Percentiles rank a stretch among this genome's conserved stretches.
phyloP scores from a whole-genome alignment of 2,113 vertebrate genomes.

The Himantopus leucocephalus region DNA sequence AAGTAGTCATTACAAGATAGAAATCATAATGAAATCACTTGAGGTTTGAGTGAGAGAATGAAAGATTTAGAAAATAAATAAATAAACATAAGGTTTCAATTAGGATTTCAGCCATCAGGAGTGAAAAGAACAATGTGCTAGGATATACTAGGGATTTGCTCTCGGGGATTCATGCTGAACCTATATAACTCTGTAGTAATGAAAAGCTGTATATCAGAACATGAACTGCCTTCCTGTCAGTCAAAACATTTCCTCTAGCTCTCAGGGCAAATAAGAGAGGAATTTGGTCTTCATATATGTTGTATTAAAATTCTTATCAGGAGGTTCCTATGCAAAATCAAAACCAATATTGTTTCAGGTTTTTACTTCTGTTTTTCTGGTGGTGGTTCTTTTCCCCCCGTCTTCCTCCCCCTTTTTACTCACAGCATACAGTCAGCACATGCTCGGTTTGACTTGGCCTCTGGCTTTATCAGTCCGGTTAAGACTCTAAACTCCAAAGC shows the following conservation, averaged over 20 bases:
- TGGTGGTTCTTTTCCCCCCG: rapidly evolving
- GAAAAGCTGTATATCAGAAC: slow-evolving; percentile 25
- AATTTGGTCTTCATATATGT: slow-evolving; percentile 21
- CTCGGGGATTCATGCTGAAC: slow-evolving; percentile 3
- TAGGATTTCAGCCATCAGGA: slow-evolving; percentile 29
- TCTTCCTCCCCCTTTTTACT: neutral
- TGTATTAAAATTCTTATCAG: slow-evolving; percentile 31
- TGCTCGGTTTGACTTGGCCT: neutral
- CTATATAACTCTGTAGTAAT: slow-evolving; percentile 23
- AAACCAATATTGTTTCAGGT: neutral
- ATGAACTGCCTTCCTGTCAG: neutral
- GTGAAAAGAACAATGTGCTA: slow-evolving; percentile 5
- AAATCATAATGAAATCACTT: slow-evolving; percentile 31
- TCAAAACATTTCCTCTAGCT: slow-evolving; percentile 20
- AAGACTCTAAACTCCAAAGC: neutral
- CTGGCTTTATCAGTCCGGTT: neutral
- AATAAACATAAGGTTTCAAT: slow-evolving; percentile 44
- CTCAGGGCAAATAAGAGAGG: slow-evolving; percentile 20
- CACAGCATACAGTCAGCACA: neutral
- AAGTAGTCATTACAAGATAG: neutral
- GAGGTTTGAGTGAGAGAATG: slow-evolving; percentile 17
- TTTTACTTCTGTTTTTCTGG: neutral
- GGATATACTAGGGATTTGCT: slow-evolving; percentile 35
- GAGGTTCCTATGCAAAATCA: neutral
- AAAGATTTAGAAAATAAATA: slow-evolving; percentile 36